Conservation (phyloP, 2,113 vertebrate genomes). For the Chaetorhynchus papuensis region DNA sequence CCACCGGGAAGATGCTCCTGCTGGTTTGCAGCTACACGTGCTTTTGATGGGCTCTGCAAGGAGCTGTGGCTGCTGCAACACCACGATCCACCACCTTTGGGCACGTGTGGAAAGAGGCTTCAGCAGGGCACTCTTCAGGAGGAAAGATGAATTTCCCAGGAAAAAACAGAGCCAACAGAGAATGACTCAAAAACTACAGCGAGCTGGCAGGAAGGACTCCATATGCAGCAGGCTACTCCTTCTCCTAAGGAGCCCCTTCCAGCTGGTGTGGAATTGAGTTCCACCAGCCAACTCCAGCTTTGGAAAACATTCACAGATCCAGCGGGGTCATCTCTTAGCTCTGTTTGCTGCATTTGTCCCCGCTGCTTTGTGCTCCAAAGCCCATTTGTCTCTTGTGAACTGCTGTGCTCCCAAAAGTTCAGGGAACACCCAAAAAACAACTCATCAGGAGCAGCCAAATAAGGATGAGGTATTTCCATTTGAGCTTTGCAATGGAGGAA, state of each 20-base stretch:
- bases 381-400: not conserved
- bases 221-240: not conserved
- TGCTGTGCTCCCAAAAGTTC: not conserved
- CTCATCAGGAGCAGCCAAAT: not conserved
- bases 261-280: not conserved
- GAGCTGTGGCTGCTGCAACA: not conserved
- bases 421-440: not conserved
- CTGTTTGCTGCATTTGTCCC: not conserved
- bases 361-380: slow-evolving; percentile 5
- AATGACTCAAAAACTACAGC: not conserved
- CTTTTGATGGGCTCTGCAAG: not conserved
- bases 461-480: not conserved
- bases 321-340: not conserved
- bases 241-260: not conserved
- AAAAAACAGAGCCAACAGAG: not conserved
- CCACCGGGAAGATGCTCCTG: not conserved
- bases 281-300: not conserved
- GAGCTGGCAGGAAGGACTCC: not conserved
- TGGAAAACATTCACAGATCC: not conserved
- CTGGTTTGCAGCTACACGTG: not conserved
- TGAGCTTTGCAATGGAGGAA: not conserved
- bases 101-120: not conserved
- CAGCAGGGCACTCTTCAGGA: not conserved
- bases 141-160: not conserved
- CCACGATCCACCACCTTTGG: not conserved